These are phyloP conservation scores for Drosophila simulans DNA, from an alignment of 1,140 invertebrate genomes.

Conservation along the genomic window DNA sequence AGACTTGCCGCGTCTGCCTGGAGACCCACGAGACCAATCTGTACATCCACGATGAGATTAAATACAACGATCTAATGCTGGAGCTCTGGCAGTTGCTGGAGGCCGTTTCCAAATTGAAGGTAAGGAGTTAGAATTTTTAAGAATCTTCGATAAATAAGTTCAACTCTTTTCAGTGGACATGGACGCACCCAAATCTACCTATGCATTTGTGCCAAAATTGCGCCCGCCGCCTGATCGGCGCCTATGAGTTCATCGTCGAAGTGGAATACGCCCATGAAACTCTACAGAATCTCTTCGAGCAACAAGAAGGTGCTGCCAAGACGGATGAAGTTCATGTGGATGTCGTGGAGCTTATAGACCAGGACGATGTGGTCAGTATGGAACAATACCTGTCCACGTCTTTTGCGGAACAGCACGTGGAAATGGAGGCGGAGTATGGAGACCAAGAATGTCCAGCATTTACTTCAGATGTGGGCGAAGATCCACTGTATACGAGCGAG, in stretches of 20 bases:
- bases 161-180: constrained; percentile 10
- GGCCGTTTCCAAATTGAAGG: constrained; percentile 60
- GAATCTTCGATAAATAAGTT: too few species aligned
- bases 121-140: constrained; percentile 4
- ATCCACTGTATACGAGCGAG: not conserved
- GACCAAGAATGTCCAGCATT: not conserved
- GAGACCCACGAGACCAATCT: constrained; percentile 42
- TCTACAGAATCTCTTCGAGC: constrained; percentile 26
- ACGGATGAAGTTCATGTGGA: constrained; percentile 12
- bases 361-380: not conserved
- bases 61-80: constrained; percentile 59
- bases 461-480: not conserved
- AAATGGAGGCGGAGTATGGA: not conserved
- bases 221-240: constrained; percentile 51
- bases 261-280: constrained; percentile 59
- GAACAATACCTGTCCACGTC: not conserved
- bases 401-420: not conserved
- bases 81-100: constrained; percentile 61
- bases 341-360: constrained; percentile 1
- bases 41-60: constrained; percentile 62
- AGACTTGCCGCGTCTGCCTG: constrained; percentile 65
- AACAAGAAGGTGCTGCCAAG: not conserved
- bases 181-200: constrained; percentile 50
- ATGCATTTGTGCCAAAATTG: constrained; percentile 62
- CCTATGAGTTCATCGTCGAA: constrained; percentile 69